Evolutionary conservation across 2,888 invertebrate species (phyloP).

Genomic region (Abrostola triplasia): DNA sequence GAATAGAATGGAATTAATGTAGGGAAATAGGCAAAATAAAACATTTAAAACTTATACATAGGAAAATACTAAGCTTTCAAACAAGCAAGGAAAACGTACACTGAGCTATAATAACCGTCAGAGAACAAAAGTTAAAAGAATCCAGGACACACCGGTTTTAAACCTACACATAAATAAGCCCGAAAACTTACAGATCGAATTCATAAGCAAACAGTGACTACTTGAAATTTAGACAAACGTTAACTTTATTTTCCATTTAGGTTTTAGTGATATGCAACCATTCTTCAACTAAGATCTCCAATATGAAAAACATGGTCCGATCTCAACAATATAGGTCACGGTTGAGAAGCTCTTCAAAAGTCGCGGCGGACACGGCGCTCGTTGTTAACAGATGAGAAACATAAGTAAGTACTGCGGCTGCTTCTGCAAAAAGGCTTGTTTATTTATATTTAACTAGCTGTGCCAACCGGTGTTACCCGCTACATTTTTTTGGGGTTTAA

Average conservation of each 20-base stretch:
- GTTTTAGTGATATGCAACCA: conserved; percentile 2
- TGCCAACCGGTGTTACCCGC: too few relatives aligned
- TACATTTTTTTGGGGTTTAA: too few relatives aligned
- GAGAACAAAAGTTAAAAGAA: background rate
- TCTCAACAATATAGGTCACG: conserved; percentile 1
- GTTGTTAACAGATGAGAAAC: background rate
- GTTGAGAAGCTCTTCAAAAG: background rate
- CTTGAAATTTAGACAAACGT: too few relatives aligned
- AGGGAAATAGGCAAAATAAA: too few relatives aligned
- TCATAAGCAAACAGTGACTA: too few relatives aligned
- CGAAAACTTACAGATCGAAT: too few relatives aligned
- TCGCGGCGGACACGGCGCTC: background rate
- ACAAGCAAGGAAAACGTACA: background rate
- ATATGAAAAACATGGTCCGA: background rate
- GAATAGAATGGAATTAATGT: too few relatives aligned
- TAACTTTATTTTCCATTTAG: too few relatives aligned
- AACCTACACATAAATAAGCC: too few relatives aligned
- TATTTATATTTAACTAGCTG: too few relatives aligned
- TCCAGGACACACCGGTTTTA: background rate
- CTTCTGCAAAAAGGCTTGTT: background rate
- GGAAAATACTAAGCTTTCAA: too few relatives aligned
- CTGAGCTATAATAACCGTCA: background rate
- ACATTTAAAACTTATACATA: too few relatives aligned
- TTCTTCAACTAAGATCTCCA: background rate
- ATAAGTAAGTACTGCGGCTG: conserved; percentile 2